Conservation (phyloP, 2,797 vertebrate genomes). For the Muscicapa comitata region DNA sequence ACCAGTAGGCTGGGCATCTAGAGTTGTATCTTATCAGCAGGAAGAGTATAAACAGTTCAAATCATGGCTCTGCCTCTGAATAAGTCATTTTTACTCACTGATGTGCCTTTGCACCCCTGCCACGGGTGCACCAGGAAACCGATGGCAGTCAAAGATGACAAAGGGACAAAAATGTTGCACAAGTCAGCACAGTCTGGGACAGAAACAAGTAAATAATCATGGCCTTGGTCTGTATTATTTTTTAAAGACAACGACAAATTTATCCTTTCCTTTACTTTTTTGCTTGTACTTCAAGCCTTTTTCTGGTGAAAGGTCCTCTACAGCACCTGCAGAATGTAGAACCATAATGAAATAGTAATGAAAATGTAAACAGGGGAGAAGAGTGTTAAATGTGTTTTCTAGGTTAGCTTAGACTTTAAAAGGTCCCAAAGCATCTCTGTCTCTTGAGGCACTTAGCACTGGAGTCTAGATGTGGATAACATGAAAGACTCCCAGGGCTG, state of each 20-base stretch:
- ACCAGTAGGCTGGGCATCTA: background rate
- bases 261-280: background rate
- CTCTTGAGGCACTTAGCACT: background rate
- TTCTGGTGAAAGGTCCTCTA: background rate
- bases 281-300: background rate
- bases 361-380: background rate
- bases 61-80: background rate
- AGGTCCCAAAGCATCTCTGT: background rate
- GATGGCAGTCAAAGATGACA: background rate
- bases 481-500: background rate
- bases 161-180: background rate
- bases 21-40: background rate
- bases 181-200: background rate
- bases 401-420: background rate
- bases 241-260: background rate
- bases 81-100: background rate
- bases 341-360: background rate
- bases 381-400: background rate
- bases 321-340: background rate
- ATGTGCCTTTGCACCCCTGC: fast-evolving
- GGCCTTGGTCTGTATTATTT: background rate
- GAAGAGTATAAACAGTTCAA: background rate
- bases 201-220: background rate
- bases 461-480: background rate
- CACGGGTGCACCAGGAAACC: fast-evolving